phyloP scores from a whole-genome alignment of 2,797 vertebrate genomes.

The Presbytis comata region DNA sequence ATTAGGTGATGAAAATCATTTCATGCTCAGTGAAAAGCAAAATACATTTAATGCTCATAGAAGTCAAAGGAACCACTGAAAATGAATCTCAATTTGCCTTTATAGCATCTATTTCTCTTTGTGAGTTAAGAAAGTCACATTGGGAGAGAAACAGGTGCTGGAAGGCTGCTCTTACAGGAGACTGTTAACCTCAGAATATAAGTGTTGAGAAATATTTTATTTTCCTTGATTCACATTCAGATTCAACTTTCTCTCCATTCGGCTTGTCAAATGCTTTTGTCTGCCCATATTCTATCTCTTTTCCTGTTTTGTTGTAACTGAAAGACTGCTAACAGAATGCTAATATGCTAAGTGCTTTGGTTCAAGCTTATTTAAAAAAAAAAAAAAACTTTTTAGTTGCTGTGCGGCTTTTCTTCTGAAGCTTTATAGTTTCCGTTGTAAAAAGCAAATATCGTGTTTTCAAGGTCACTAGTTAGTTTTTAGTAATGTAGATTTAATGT shows the following conservation, averaged over 20 bases:
- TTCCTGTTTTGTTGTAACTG: constrained; percentile 46
- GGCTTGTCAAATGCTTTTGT: constrained; percentile 58
- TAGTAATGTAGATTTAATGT: constrained; percentile 41
- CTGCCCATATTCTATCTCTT: not conserved
- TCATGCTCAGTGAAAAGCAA: constrained; percentile 70
- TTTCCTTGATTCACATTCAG: constrained; percentile 65
- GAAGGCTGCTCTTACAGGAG: constrained; percentile 53
- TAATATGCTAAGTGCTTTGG: not conserved
- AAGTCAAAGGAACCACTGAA: constrained; percentile 72
- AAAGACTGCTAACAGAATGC: constrained; percentile 58
- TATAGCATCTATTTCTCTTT: constrained; percentile 69
- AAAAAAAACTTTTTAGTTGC: not conserved
- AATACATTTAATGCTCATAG: constrained; percentile 71
- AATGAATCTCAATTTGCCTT: constrained; percentile 76
- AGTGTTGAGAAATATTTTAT: constrained; percentile 72
- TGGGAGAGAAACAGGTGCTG: constrained; percentile 64
- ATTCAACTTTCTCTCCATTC: constrained; percentile 53
- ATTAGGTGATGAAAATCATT: constrained; percentile 68
- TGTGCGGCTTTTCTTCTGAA: constrained; percentile 4
- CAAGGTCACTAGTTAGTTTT: constrained; percentile 44
- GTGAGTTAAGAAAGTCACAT: constrained; percentile 66
- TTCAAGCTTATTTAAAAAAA: constrained; percentile 37
- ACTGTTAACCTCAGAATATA: constrained; percentile 68
- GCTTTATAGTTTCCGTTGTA: constrained; percentile 7
- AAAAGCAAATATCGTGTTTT: constrained; percentile 22